Evolutionary conservation across 2,113 vertebrate genomes (phyloP).

Genomic region (Sinocyclocheilus grahami): DNA sequence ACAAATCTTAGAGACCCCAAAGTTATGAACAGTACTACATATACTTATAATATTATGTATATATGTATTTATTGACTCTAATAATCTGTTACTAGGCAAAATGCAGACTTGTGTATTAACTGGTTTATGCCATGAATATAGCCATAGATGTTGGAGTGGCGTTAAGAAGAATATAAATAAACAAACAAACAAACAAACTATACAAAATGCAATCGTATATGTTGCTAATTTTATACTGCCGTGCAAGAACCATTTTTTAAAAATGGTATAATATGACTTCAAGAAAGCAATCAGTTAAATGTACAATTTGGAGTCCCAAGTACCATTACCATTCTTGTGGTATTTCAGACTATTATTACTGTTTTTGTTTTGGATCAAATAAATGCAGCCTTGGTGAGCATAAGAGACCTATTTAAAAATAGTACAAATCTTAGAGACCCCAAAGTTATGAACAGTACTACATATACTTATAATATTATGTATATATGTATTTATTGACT

Average conservation of each 20-base stretch:
- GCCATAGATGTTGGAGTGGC: no score
- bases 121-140: no score
- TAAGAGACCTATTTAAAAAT: not conserved
- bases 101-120: not conserved
- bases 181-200: no score
- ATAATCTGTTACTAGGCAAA: not conserved
- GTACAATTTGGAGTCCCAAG: not conserved
- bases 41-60: not conserved
- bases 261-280: not conserved
- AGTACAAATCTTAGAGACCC: not conserved
- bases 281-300: not conserved
- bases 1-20: not conserved
- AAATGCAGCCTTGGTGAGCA: not conserved
- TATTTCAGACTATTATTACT: conserved; percentile 69
- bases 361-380: not conserved
- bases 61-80: not conserved
- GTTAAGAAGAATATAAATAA: no score
- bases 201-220: not conserved
- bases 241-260: not conserved
- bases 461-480: not conserved
- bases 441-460: not conserved
- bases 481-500: not conserved
- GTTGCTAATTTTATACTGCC: not conserved
- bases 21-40: not conserved
- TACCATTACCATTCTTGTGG: not conserved